Conservation (phyloP, 2,797 vertebrate genomes). For the Sarcoramphus papa region DNA sequence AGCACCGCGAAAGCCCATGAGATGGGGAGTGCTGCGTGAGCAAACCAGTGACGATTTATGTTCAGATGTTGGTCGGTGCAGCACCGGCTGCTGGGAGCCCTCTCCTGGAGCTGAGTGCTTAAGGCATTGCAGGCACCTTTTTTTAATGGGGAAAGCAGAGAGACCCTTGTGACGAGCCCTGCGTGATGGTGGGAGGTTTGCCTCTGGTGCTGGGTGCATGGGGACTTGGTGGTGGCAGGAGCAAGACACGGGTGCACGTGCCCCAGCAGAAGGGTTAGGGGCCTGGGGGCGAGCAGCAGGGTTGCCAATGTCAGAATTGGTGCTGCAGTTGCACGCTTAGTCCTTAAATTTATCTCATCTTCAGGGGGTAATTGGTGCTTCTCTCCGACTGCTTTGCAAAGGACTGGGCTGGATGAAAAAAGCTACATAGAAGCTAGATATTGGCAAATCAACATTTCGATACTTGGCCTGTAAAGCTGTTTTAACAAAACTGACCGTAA, state of each 20-base stretch:
- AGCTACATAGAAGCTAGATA: background rate
- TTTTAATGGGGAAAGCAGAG: background rate
- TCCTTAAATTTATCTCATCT: background rate
- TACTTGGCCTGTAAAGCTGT: background rate
- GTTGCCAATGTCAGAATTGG: background rate
- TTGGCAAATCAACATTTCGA: background rate
- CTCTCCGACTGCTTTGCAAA: background rate
- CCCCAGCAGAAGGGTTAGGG: background rate
- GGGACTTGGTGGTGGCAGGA: background rate
- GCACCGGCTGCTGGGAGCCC: background rate
- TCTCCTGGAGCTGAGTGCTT: background rate
- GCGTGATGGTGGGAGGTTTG: background rate
- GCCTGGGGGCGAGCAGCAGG: fast-evolving
- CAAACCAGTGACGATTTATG: background rate
- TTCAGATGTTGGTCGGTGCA: background rate
- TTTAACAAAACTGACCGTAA: background rate
- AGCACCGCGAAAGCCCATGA: fast-evolving
- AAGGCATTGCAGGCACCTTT: background rate
- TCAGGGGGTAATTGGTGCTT: background rate
- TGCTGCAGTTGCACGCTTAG: background rate
- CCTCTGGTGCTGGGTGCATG: background rate
- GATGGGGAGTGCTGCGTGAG: background rate
- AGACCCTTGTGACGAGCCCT: background rate
- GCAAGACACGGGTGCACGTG: background rate
- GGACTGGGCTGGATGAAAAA: background rate